Evolutionary conservation across 1,140 invertebrate genomes (phyloP).

Genomic region (Zaprionus tsacasi): DNA sequence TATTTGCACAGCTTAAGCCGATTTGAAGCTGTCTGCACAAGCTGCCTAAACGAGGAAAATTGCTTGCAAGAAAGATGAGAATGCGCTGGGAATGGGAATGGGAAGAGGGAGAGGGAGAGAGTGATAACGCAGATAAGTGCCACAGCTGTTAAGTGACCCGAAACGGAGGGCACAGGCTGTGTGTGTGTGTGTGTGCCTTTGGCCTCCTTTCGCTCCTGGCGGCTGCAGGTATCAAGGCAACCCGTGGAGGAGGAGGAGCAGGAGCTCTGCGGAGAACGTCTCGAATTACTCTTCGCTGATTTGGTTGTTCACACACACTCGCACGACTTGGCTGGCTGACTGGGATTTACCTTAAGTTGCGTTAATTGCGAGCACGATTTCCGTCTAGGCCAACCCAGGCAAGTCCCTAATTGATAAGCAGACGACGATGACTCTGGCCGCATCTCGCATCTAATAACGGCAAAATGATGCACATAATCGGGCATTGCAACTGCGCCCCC

Average conservation of each 20-base stretch:
- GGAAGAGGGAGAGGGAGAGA: too few relatives aligned
- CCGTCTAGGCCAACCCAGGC: neutral
- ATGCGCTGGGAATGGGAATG: neutral
- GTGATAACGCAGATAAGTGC: constrained; percentile 1
- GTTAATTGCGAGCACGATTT: constrained; percentile 3
- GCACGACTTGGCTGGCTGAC: neutral
- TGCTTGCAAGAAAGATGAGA: neutral
- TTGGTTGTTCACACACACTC: constrained; percentile 1
- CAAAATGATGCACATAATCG: constrained; percentile 11
- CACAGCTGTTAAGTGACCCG: constrained; percentile 9
- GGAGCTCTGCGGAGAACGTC: neutral
- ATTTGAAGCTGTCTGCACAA: neutral
- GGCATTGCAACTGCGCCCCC: neutral
- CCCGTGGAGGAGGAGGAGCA: neutral
- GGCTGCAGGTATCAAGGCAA: constrained; percentile 4
- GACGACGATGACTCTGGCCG: neutral
- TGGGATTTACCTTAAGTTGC: neutral
- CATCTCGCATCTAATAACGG: neutral
- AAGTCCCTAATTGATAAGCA: constrained; percentile 7
- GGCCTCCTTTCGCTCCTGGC: neutral
- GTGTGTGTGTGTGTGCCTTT: neutral
- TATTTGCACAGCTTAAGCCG: neutral
- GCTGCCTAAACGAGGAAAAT: neutral
- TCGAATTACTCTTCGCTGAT: constrained; percentile 1
- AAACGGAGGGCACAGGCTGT: neutral